Conservation (phyloP, 2,888 invertebrate species). For the Amblyteles armatorius region DNA sequence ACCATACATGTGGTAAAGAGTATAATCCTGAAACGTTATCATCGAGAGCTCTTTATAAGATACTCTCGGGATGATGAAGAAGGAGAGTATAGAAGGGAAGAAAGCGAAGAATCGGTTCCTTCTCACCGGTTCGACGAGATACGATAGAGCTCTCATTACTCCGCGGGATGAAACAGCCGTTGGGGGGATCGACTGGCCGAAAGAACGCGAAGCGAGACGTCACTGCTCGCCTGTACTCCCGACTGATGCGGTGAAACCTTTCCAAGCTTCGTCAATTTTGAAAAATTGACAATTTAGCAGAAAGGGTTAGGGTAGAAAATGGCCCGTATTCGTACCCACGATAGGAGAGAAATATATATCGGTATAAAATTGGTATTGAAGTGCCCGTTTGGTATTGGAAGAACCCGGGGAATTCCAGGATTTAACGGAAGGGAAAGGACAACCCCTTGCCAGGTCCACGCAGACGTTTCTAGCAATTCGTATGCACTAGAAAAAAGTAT, state of each 20-base stretch:
- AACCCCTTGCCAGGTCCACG: background rate
- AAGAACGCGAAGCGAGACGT: background rate
- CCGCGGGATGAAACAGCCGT: constrained; percentile 32
- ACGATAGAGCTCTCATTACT: constrained; percentile 18
- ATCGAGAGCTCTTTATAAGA: background rate
- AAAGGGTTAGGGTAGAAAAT: background rate
- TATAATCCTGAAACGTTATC: background rate
- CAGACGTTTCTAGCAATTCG: background rate
- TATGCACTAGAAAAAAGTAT: too few species aligned
- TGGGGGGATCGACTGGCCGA: constrained; percentile 6
- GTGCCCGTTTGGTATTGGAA: background rate
- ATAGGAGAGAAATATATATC: background rate
- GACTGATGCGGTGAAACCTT: background rate
- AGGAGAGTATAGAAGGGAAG: constrained; percentile 16
- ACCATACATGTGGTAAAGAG: too few species aligned
- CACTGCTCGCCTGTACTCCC: background rate
- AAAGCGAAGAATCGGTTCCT: constrained; percentile 15
- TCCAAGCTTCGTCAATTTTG: too few species aligned
- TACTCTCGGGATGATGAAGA: background rate
- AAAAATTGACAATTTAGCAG: too few species aligned
- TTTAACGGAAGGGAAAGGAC: background rate
- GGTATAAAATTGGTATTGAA: constrained; percentile 22
- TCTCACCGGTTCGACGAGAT: background rate
- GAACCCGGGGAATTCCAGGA: background rate
- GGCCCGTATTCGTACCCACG: background rate